These are phyloP conservation scores for Myioborus miniatus DNA, from an alignment of 2,797 vertebrate genomes.

Conservation along the genomic window DNA sequence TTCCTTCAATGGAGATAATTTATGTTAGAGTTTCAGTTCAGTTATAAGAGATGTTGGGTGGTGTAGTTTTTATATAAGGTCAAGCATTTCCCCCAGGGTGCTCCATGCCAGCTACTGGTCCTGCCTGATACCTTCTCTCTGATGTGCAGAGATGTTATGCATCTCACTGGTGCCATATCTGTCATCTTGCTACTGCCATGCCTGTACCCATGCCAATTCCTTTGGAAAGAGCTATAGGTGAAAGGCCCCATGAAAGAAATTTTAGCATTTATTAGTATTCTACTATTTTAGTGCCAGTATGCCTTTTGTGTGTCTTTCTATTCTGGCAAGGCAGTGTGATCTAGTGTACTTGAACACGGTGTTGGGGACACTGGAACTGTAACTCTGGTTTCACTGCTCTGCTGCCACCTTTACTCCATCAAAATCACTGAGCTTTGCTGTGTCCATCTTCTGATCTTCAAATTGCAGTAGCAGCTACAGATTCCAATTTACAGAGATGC, in stretches of 20 bases:
- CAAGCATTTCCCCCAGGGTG: neutral
- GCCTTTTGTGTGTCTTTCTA: neutral
- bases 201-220: neutral
- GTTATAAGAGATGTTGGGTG: neutral
- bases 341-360: neutral
- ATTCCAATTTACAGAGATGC: neutral
- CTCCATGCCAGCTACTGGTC: neutral
- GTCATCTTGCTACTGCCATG: neutral
- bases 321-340: neutral
- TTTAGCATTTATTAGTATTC: neutral
- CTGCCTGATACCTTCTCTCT: accelerated
- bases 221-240: neutral
- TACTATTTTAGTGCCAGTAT: neutral
- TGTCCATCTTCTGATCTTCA: neutral
- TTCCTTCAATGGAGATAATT: neutral
- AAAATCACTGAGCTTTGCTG: neutral
- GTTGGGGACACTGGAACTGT: neutral
- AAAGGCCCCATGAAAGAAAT: neutral
- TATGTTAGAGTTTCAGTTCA: neutral
- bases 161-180: neutral
- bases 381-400: neutral
- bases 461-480: neutral
- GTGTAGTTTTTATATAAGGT: neutral
- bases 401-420: neutral
- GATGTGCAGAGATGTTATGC: neutral